phyloP scores from a whole-genome alignment of 2,888 invertebrate genomes.

The Eupithecia inturbata region DNA sequence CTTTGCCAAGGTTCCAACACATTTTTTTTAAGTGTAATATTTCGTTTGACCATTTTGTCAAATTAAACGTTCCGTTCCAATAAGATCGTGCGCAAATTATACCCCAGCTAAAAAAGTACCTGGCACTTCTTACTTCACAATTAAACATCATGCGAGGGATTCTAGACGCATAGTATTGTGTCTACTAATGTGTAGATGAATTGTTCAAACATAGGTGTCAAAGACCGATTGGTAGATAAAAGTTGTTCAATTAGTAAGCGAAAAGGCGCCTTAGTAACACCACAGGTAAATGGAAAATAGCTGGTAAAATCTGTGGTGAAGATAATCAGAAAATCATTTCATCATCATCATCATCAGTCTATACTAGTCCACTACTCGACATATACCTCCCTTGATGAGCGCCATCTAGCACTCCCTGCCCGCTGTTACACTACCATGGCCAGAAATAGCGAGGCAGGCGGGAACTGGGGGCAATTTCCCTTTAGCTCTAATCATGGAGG shows the following conservation, averaged over 20 bases:
- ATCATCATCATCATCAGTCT: too few species aligned
- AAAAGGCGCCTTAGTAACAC: constrained; percentile 64
- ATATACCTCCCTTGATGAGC: too few species aligned
- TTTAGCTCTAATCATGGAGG: too few species aligned
- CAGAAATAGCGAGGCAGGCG: too few species aligned
- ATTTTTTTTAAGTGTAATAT: too few species aligned
- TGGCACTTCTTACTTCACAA: neutral
- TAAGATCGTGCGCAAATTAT: neutral
- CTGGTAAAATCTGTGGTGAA: constrained; percentile 3
- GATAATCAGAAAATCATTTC: neutral
- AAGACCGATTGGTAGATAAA: constrained; percentile 74
- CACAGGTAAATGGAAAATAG: constrained; percentile 12
- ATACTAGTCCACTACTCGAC: too few species aligned
- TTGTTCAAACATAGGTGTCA: constrained; percentile 72
- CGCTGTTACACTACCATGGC: too few species aligned
- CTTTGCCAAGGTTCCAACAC: too few species aligned
- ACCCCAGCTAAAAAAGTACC: neutral
- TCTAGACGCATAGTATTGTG: neutral
- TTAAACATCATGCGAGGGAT: neutral
- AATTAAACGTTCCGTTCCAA: neutral
- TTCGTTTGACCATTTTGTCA: too few species aligned
- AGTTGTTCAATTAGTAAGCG: constrained; percentile 76
- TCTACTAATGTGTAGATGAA: constrained; percentile 22
- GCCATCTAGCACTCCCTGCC: too few species aligned
- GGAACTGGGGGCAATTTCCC: too few species aligned